Conservation (phyloP, 2,797 vertebrate species). For the Erethizon dorsatum region DNA sequence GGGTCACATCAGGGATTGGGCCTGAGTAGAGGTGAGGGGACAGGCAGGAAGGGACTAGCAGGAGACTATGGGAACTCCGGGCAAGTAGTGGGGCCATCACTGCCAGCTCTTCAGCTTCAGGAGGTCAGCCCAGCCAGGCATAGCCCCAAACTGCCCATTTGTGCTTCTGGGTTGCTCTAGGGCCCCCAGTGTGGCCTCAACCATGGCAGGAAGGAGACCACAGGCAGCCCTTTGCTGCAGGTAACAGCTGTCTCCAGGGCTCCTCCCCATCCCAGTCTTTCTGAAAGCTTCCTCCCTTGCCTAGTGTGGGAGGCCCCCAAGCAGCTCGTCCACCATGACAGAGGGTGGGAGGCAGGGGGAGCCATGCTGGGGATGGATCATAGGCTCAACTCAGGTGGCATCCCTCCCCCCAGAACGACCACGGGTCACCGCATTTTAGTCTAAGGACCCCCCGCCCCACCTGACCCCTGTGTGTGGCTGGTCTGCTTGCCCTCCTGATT, state of each 20-base stretch:
- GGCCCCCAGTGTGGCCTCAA: background rate
- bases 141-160: conserved; percentile 63
- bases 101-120: background rate
- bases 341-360: background rate
- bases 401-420: background rate
- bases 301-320: background rate
- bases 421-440: background rate
- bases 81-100: background rate
- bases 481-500: background rate
- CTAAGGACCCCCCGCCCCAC: background rate
- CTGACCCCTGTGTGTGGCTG: background rate
- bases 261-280: conserved; percentile 22
- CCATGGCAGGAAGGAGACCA: background rate
- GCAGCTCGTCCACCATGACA: background rate
- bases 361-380: conserved; percentile 11
- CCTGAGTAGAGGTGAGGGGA: background rate
- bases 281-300: conserved; percentile 60
- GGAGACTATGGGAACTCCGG: background rate
- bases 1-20: background rate
- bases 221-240: background rate
- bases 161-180: conserved; percentile 74
- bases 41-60: background rate
- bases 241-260: background rate
- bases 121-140: background rate
- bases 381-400: background rate